Percentiles rank a stretch among this genome's conserved stretches.
These are phyloP conservation scores for Mormyrus proboscirostris DNA, from an alignment of 2,797 vertebrate genomes.

Conservation along the genomic window DNA sequence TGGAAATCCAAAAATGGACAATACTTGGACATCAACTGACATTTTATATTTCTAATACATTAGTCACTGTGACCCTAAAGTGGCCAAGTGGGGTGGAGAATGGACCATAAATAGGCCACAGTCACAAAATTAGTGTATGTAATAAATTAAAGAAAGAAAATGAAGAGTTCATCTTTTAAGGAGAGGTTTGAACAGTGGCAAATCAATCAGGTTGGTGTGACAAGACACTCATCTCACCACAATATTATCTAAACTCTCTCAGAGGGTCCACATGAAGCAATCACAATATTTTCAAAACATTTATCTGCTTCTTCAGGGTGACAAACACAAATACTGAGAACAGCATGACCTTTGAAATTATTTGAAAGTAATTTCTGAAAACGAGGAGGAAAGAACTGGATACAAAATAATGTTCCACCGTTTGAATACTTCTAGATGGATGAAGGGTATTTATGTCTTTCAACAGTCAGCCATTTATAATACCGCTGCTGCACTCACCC, in stretches of 20 bases:
- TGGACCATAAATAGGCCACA: neutral
- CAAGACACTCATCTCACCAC: neutral
- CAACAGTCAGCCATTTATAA: neutral
- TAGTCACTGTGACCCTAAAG: neutral
- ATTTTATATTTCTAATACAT: neutral
- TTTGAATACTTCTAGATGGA: neutral
- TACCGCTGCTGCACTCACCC: neutral
- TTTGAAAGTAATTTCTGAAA: neutral
- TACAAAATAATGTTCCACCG: neutral
- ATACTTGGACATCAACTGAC: neutral
- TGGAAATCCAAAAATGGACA: neutral
- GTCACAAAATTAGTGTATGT: neutral
- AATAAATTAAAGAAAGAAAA: neutral
- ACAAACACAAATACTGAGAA: neutral
- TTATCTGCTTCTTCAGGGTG: neutral
- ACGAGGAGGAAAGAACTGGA: neutral
- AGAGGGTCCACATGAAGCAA: neutral
- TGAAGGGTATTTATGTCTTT: neutral
- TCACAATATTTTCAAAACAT: neutral
- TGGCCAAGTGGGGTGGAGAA: neutral
- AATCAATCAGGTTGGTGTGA: neutral
- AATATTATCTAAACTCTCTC: neutral
- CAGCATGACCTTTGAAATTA: conserved; percentile 7
- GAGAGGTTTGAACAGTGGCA: neutral
- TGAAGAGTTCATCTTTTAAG: neutral